These are phyloP conservation scores for Myotis vivesi DNA, from an alignment of 2,797 vertebrate genomes.

Conservation along the genomic window DNA sequence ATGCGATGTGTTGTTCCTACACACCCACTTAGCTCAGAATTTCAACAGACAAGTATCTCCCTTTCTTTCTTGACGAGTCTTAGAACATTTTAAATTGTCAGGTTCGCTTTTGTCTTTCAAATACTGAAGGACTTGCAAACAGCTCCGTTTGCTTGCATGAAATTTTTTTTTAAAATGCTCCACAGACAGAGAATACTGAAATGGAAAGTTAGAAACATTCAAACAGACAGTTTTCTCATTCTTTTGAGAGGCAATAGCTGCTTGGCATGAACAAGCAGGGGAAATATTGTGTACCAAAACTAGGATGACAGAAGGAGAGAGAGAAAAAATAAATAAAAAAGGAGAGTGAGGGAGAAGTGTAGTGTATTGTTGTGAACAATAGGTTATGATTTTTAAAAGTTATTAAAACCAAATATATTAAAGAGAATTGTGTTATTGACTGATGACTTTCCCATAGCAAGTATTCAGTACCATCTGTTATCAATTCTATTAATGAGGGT, in stretches of 20 bases:
- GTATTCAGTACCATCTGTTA: background rate
- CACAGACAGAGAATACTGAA: constrained; percentile 74
- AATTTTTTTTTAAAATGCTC: constrained; percentile 75
- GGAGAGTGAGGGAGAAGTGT: background rate
- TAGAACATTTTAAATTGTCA: constrained; percentile 81
- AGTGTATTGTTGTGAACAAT: background rate
- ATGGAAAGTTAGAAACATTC: constrained; percentile 79
- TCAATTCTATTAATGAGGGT: background rate
- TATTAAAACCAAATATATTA: background rate
- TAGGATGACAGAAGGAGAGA: constrained; percentile 55
- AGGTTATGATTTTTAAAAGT: background rate
- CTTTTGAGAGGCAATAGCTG: constrained; percentile 70
- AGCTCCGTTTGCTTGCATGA: constrained; percentile 76
- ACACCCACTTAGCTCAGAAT: constrained; percentile 73
- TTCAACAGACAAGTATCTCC: constrained; percentile 76
- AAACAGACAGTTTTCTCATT: constrained; percentile 73
- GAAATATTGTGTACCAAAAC: constrained; percentile 50
- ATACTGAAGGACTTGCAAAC: constrained; percentile 80
- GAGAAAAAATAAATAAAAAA: background rate
- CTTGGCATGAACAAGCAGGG: constrained; percentile 70
- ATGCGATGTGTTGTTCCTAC: constrained; percentile 78
- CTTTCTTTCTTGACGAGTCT: constrained; percentile 76
- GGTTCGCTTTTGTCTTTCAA: constrained; percentile 81
- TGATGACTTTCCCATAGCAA: background rate
- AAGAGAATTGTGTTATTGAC: background rate